phyloP scores from a whole-genome alignment of 1,140 invertebrate genomes.

The Parasteatoda tepidariorum region DNA sequence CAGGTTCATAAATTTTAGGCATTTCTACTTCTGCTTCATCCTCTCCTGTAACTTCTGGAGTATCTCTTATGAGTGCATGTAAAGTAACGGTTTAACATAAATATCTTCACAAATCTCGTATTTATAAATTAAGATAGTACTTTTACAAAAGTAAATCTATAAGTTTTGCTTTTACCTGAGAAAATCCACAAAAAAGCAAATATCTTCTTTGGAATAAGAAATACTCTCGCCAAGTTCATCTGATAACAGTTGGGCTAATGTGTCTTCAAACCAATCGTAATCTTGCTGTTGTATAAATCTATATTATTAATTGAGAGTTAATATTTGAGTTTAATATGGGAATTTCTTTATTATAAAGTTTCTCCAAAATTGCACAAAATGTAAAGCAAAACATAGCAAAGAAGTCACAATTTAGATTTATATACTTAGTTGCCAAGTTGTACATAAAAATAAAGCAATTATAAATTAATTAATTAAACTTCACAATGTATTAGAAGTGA shows the following conservation, averaged over 20 bases:
- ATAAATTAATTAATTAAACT: too few relatives aligned
- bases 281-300: slow-evolving; percentile 82
- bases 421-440: too few relatives aligned
- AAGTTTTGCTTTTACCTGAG: slow-evolving; percentile 70
- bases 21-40: slow-evolving; percentile 96
- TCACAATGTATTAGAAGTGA: too few relatives aligned
- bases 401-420: too few relatives aligned
- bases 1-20: slow-evolving; percentile 95
- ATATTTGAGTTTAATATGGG: too few relatives aligned
- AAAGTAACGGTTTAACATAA: not conserved
- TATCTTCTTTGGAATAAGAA: not conserved
- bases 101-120: not conserved
- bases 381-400: too few relatives aligned
- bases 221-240: slow-evolving; percentile 18
- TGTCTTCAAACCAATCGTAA: slow-evolving; percentile 72
- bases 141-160: too few relatives aligned
- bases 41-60: slow-evolving; percentile 95
- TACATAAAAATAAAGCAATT: too few relatives aligned
- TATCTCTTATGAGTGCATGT: slow-evolving; percentile 74
- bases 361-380: too few relatives aligned
- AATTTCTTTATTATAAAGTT: too few relatives aligned
- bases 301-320: slow-evolving; percentile 44
- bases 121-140: not conserved
- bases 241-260: slow-evolving; percentile 68
- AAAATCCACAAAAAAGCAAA: slow-evolving; percentile 64